A percentile compares a stretch with the other conserved stretches of the same genome.
These are phyloP conservation scores for human DNA, from an alignment of 2,113 vertebrate species.

Conservation along the genomic window DNA sequence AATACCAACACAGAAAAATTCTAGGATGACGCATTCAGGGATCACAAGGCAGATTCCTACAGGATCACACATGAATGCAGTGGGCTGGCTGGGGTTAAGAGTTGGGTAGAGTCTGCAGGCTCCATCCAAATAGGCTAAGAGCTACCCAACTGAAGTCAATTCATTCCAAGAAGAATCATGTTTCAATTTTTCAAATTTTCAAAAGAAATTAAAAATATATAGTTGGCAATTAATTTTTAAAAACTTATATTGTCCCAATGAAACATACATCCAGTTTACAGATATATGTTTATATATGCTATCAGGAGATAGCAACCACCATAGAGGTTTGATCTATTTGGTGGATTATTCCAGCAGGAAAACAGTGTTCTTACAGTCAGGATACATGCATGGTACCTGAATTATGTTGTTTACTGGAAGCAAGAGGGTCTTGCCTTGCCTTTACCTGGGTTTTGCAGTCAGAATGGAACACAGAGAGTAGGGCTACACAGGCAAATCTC, in stretches of 20 bases:
- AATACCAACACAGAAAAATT: background rate
- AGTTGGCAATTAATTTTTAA: background rate
- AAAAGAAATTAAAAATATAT: background rate
- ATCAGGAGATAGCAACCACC: background rate
- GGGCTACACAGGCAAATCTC: background rate
- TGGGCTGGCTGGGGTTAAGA: accelerated
- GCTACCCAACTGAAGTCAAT: too few relatives aligned
- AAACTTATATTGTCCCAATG: background rate
- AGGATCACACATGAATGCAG: accelerated
- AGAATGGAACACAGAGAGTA: background rate
- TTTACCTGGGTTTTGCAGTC: background rate
- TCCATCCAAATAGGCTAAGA: background rate
- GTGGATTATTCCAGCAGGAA: background rate
- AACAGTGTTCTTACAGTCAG: background rate
- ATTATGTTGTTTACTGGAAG: accelerated
- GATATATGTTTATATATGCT: background rate
- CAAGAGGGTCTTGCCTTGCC: background rate
- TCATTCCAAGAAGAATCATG: background rate
- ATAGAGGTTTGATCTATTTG: background rate
- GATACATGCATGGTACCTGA: accelerated
- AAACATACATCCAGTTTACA: background rate
- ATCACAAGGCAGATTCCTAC: too few relatives aligned
- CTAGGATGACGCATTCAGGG: background rate
- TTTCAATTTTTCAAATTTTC: background rate
- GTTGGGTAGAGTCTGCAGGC: too few relatives aligned